phyloP scores from a whole-genome alignment of 2,797 vertebrate species.

The Alauda arvensis region DNA sequence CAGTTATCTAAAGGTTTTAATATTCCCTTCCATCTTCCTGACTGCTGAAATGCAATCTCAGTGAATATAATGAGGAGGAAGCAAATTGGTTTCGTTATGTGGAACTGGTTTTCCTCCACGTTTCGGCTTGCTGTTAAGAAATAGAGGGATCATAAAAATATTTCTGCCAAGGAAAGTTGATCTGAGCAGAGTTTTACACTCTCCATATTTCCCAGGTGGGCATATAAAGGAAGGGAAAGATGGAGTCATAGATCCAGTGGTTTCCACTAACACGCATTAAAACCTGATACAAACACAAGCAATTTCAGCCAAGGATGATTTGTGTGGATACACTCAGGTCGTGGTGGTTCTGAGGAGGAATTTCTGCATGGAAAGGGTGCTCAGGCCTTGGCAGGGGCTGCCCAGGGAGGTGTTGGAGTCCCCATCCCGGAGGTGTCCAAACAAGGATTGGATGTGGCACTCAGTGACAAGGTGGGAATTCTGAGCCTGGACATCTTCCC shows the following conservation, averaged over 20 bases:
- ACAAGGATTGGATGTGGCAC: rapidly evolving
- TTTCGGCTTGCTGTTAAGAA: constrained; percentile 30
- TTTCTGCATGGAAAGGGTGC: not conserved
- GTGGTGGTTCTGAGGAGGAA: not conserved
- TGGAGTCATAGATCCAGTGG: not conserved
- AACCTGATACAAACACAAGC: not conserved
- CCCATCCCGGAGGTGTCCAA: not conserved
- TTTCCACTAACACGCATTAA: constrained; percentile 1
- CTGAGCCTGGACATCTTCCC: not conserved
- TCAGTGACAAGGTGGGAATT: not conserved
- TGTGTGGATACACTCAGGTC: not conserved
- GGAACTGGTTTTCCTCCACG: not conserved
- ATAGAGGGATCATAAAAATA: constrained; percentile 44
- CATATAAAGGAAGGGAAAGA: constrained; percentile 11
- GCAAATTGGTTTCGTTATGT: constrained; percentile 45
- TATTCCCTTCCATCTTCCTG: not conserved
- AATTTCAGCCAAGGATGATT: not conserved
- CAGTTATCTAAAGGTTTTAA: constrained; percentile 42
- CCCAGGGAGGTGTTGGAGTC: not conserved
- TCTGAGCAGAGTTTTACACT: constrained; percentile 37
- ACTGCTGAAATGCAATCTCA: constrained; percentile 9
- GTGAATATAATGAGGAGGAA: not conserved
- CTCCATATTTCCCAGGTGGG: constrained; percentile 45
- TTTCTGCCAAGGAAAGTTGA: constrained; percentile 45
- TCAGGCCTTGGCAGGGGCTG: not conserved